Conservation (phyloP, 2,113 vertebrate genomes). For the Corapipo altera region DNA sequence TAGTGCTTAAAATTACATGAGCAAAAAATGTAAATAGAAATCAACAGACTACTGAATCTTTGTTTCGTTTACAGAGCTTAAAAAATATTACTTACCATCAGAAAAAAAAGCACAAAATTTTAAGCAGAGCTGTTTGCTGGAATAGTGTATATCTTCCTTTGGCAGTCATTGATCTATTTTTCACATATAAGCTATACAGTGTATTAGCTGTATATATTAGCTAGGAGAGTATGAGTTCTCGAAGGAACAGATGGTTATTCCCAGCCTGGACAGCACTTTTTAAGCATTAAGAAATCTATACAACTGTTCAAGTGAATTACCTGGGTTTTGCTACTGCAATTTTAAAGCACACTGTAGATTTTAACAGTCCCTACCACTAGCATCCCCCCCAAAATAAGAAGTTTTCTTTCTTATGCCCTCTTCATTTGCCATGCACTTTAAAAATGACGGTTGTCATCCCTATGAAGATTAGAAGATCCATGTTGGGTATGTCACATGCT, state of each 20-base stretch:
- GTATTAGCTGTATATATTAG: constrained; percentile 1
- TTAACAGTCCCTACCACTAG: not conserved
- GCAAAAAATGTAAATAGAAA: constrained; percentile 10
- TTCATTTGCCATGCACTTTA: constrained; percentile 74
- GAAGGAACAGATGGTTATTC: constrained; percentile 21
- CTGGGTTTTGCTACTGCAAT: not conserved
- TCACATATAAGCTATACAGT: not conserved
- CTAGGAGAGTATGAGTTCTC: constrained; percentile 10
- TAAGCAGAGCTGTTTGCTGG: not conserved
- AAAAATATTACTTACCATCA: not conserved
- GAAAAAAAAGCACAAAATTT: not conserved
- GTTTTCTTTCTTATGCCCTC: not conserved
- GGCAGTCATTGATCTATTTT: constrained; percentile 8
- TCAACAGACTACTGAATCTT: not conserved
- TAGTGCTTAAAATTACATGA: constrained; percentile 38
- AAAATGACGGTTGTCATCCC: constrained; percentile 81
- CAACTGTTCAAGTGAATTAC: constrained; percentile 44
- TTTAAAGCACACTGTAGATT: not conserved
- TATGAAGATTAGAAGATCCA: constrained; percentile 82
- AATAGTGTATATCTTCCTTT: not conserved
- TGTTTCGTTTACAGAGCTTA: constrained; percentile 9
- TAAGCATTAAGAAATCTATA: constrained; percentile 48
- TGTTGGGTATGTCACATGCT: constrained; percentile 75
- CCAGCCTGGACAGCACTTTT: constrained; percentile 29
- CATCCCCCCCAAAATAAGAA: not conserved